These are phyloP conservation scores for Poeciliopsis turneri DNA, from an alignment of 2,797 vertebrate genomes.

Conservation along the genomic window DNA sequence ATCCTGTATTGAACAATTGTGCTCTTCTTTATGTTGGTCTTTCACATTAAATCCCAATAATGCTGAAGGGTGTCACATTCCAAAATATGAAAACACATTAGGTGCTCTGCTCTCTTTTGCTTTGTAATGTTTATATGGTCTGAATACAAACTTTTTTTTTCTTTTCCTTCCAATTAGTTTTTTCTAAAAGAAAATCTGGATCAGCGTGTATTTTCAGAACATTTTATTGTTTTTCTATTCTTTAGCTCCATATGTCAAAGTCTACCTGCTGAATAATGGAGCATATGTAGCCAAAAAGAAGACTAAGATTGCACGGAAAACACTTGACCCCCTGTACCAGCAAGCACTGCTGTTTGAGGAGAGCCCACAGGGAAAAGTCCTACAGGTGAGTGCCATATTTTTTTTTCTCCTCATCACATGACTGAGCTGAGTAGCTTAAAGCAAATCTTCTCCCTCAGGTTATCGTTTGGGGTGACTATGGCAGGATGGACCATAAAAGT, in stretches of 20 bases:
- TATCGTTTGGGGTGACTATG: constrained; percentile 99
- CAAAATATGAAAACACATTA: not conserved
- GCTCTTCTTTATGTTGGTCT: not conserved
- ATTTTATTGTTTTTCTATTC: constrained; percentile 43
- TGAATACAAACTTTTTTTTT: not conserved
- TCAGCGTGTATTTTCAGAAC: constrained; percentile 13
- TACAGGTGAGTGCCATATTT: constrained; percentile 87
- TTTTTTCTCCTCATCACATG: not conserved
- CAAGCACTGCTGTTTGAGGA: constrained; percentile 96
- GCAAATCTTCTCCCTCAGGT: constrained; percentile 79
- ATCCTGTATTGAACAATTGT: not conserved
- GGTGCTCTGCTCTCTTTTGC: not conserved
- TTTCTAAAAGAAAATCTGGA: constrained; percentile 15
- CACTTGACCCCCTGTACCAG: constrained; percentile 97
- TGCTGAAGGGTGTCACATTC: not conserved
- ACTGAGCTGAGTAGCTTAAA: constrained; percentile 12
- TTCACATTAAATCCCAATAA: not conserved
- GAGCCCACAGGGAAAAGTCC: constrained; percentile 97
- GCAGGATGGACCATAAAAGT: constrained; percentile 99
- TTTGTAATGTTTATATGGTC: not conserved
- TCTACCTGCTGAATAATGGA: constrained; percentile 96
- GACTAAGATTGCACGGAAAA: constrained; percentile 98
- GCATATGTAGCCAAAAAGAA: constrained; percentile 98
- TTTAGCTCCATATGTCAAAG: constrained; percentile 97
- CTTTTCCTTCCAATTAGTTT: not conserved